Conservation (phyloP, 1,140 invertebrate genomes). For the Vanessa tameamea region DNA sequence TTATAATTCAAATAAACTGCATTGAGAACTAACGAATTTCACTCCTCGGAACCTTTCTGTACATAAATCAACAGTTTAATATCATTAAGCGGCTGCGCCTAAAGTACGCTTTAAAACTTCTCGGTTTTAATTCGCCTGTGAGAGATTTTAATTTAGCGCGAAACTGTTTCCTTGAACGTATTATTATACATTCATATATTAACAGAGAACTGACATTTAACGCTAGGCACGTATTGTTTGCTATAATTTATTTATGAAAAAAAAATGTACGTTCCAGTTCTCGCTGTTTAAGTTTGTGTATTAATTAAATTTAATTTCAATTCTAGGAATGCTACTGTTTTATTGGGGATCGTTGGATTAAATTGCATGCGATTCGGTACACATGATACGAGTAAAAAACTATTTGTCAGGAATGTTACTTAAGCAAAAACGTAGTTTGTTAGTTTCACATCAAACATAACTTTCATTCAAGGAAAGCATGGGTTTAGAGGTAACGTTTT, state of each 20-base stretch:
- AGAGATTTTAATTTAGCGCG: conserved; percentile 73
- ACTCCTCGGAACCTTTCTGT: conserved; percentile 41
- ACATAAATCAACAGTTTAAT: conserved; percentile 76
- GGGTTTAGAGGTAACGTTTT: no score
- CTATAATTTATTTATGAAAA: conserved; percentile 18
- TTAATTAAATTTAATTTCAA: neutral
- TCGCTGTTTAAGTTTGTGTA: neutral
- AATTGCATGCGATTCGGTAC: no score
- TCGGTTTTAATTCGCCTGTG: conserved; percentile 68
- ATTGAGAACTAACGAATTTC: conserved; percentile 40
- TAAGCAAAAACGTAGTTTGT: no score
- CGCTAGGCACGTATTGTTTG: conserved; percentile 24
- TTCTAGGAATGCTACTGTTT: neutral
- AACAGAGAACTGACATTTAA: conserved; percentile 45
- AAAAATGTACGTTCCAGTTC: neutral
- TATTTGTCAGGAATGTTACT: no score
- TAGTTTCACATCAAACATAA: no score
- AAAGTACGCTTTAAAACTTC: conserved; percentile 72
- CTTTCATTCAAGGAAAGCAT: no score
- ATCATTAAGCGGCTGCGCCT: conserved; percentile 69
- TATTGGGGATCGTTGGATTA: no score
- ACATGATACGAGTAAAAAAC: no score
- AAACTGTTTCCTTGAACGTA: conserved; percentile 66
- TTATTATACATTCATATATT: conserved; percentile 71
- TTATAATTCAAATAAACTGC: conserved; percentile 33